Evolutionary conservation across 2,797 vertebrate genomes (phyloP), one percentile per base, ranked within the genome.

Genomic region (Nothura maculosa): DNA sequence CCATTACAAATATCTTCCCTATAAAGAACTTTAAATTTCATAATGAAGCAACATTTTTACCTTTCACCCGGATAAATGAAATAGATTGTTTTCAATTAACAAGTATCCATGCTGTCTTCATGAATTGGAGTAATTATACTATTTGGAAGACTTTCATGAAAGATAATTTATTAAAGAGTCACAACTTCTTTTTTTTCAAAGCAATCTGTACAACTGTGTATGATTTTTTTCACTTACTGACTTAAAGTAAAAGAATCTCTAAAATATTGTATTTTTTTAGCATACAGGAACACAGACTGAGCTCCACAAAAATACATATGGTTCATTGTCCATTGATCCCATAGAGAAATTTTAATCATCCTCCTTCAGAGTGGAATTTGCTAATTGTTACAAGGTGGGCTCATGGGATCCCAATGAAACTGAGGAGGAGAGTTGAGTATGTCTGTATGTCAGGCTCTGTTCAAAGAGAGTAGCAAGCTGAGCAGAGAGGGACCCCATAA

Each of bases 41-140:
- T 50, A 87, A 81, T 91, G 30, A 84, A 91, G 64, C 42, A 48
- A 86, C 40, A 47, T 84, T 84, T 92, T 92, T 58, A 80, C 75
- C 58, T 32, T 83, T 61, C 30, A 64, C 40, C 52, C 74, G n/a
- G 32, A 76, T 70, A 94, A 92, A 83, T 60, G 89, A 84, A 93
- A 89, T 34, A 90, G 69, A 55, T 18, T 57, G 70, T 63, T 12
- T 81, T 81, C 30, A 63, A 60, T 76, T 94, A 91, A 57, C 34
- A 81, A 73, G 14, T 15, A 10, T 89, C 9, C 19, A 43, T 89
- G 17, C 22, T 60, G 15, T 17, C 11, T 60, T 60, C 40, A 86
- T 12, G 17, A 67, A 66, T 84, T 93, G 27, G 2, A 63, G 11
- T 20, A 70, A 4, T 54, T 32, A 74, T 70, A 60, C 1, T 30